phyloP scores from a whole-genome alignment of 2,113 vertebrate species.

The Trichechus manatus region DNA sequence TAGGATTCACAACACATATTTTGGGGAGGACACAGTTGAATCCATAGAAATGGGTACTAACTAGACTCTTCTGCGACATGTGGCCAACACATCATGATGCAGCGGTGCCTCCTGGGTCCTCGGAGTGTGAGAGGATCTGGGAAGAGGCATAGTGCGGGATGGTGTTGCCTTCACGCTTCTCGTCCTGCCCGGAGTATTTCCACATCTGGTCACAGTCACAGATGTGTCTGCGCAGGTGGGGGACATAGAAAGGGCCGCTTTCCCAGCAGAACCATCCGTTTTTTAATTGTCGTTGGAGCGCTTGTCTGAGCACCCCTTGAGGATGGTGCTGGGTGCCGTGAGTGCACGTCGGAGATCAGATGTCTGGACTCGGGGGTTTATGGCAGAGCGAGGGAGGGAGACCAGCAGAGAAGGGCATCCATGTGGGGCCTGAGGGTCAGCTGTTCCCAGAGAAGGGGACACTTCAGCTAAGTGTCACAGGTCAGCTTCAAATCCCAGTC shows the following conservation, averaged over 20 bases:
- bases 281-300: background rate
- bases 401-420: background rate
- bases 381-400: background rate
- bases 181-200: too few relatives aligned
- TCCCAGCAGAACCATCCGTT: rapidly evolving
- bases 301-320: rapidly evolving
- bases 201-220: rapidly evolving
- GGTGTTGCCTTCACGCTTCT: background rate
- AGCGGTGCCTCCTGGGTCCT: too few relatives aligned
- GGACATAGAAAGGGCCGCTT: rapidly evolving
- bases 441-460: background rate
- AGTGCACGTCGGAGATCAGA: too few relatives aligned
- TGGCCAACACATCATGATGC: too few relatives aligned
- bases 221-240: too few relatives aligned
- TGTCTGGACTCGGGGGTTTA: background rate
- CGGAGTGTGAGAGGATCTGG: too few relatives aligned
- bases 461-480: background rate
- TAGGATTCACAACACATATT: too few relatives aligned
- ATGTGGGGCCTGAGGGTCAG: too few relatives aligned
- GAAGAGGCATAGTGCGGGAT: rapidly evolving
- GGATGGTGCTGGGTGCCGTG: rapidly evolving
- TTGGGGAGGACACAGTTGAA: too few relatives aligned
- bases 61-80: too few relatives aligned
- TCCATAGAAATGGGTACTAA: too few relatives aligned
- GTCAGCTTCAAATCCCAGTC: rapidly evolving